Evolutionary conservation across 2,888 invertebrate genomes (phyloP).

Genomic region (Amphipyra tragopoginis): DNA sequence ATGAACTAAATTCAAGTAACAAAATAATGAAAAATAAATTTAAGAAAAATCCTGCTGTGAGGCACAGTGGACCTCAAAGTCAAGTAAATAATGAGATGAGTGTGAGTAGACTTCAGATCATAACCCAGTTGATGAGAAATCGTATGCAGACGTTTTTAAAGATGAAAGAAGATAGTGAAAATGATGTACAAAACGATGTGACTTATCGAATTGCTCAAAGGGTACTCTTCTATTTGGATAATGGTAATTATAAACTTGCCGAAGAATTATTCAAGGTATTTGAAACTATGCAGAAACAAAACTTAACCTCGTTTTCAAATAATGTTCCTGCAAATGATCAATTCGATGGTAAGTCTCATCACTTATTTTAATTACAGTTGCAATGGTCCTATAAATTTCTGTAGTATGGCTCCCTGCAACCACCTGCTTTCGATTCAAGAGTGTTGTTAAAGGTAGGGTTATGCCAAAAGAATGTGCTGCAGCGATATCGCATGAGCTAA

Average conservation of each 20-base stretch:
- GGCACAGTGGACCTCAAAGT: not conserved
- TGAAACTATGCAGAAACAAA: conserved; percentile 52
- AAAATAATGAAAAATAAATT: conserved; percentile 10
- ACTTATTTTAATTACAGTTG: too few relatives aligned
- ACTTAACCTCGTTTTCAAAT: conserved; percentile 16
- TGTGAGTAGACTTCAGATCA: conserved; percentile 74
- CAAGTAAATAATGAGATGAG: conserved; percentile 57
- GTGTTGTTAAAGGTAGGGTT: too few relatives aligned
- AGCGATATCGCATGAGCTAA: too few relatives aligned
- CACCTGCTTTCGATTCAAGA: too few relatives aligned
- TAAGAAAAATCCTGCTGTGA: conserved; percentile 18
- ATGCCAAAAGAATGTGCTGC: too few relatives aligned
- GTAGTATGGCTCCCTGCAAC: too few relatives aligned
- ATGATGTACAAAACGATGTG: conserved; percentile 64
- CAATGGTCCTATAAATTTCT: too few relatives aligned
- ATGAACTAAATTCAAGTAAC: conserved; percentile 3
- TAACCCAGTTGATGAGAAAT: conserved; percentile 79
- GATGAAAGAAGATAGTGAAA: conserved; percentile 66
- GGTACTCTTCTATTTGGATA: conserved; percentile 72
- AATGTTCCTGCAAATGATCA: conserved; percentile 6
- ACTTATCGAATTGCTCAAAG: conserved; percentile 76
- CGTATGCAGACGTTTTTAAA: conserved; percentile 72
- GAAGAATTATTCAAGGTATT: conserved; percentile 78
- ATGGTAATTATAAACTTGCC: conserved; percentile 73
- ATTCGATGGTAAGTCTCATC: conserved; percentile 36